A percentile compares a stretch with the other conserved stretches of the same genome.
Conservation (phyloP, 2,888 invertebrate genomes). For the Caenorhabditis zanzibari region DNA sequence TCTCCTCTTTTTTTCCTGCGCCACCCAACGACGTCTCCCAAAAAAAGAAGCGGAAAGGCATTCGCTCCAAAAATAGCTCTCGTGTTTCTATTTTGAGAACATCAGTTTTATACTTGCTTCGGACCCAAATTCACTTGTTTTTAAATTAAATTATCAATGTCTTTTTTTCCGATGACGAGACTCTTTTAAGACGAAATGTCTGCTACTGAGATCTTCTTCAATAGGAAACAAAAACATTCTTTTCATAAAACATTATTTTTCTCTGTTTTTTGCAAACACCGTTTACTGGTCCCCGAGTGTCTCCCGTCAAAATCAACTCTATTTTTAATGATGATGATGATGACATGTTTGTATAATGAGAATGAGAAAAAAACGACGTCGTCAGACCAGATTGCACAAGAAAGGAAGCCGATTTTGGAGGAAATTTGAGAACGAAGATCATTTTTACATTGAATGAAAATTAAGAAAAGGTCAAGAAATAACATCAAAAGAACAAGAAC, state of each 20-base stretch:
- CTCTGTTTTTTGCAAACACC: conserved; percentile 4
- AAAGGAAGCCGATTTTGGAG: conserved; percentile 11
- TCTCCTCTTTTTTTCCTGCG: conserved; percentile 16
- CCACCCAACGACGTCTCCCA: conserved; percentile 10
- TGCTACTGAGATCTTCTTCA: conserved; percentile 15
- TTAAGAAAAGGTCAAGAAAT: neutral
- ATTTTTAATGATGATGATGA: conserved; percentile 58
- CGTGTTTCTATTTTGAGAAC: conserved; percentile 60
- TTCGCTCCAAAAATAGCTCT: conserved; percentile 45
- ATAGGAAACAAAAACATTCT: conserved; percentile 11
- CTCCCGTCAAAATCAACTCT: conserved; percentile 42
- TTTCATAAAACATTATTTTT: conserved; percentile 15
- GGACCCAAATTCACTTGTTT: conserved; percentile 6
- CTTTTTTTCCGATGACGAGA: conserved; percentile 25
- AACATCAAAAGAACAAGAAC: no score
- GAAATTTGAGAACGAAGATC: conserved; percentile 57
- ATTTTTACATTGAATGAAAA: neutral
- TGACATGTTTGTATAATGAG: conserved; percentile 45
- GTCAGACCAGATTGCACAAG: conserved; percentile 39
- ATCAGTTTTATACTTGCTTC: conserved; percentile 28
- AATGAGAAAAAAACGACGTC: conserved; percentile 12
- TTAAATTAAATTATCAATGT: conserved; percentile 50
- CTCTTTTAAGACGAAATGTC: conserved; percentile 25
- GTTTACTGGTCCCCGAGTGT: conserved; percentile 14
- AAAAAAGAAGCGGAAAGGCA: conserved; percentile 17